Conservation (phyloP, 2,113 vertebrate species). For the Scartelaos histophorus region DNA sequence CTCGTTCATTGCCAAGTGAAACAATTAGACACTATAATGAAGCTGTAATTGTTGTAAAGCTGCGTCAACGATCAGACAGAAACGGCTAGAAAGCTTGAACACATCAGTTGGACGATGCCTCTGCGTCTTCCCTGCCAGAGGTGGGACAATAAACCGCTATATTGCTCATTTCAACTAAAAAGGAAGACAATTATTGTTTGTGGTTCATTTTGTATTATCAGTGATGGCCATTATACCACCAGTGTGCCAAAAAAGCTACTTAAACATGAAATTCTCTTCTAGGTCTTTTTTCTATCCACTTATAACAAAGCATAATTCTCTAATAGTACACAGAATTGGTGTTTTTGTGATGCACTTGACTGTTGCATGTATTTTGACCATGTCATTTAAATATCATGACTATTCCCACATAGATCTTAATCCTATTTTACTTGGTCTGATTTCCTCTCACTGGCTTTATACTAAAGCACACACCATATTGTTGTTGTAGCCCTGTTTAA, state of each 20-base stretch:
- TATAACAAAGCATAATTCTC: too few species aligned
- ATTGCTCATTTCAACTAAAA: too few species aligned
- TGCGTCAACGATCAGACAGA: constrained; percentile 3
- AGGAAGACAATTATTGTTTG: too few species aligned
- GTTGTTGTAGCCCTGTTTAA: neutral
- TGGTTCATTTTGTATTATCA: too few species aligned
- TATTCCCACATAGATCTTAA: neutral
- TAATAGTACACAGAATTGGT: too few species aligned
- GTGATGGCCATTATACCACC: too few species aligned
- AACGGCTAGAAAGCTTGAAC: neutral
- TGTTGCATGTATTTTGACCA: too few species aligned
- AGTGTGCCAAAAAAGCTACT: too few species aligned
- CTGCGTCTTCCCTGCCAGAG: neutral
- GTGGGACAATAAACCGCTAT: too few species aligned
- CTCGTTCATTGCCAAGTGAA: constrained; percentile 42
- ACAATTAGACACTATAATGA: constrained; percentile 51
- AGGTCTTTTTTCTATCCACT: too few species aligned
- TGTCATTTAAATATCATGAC: neutral
- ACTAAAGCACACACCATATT: neutral
- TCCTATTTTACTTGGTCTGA: neutral
- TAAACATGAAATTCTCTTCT: too few species aligned
- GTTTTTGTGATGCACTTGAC: too few species aligned
- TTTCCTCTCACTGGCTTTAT: neutral
- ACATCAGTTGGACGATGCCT: neutral
- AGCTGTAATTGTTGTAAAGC: constrained; percentile 46